phyloP scores from a whole-genome alignment of 1,140 invertebrate species.

The Drosophila tsacasi region DNA sequence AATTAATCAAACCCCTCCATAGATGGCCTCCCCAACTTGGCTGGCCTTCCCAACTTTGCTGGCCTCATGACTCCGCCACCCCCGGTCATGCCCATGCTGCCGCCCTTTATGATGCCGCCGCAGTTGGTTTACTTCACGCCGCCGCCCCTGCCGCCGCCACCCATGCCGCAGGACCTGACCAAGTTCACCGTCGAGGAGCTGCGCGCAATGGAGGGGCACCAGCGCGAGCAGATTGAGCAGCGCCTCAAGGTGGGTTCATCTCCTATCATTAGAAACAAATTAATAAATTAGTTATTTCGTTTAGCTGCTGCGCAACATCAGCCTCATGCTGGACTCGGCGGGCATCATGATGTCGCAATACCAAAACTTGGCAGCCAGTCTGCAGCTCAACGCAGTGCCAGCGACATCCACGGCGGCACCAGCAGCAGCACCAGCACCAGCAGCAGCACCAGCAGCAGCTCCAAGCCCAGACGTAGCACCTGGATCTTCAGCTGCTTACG shows the following conservation, averaged over 20 bases:
- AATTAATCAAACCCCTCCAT: neutral
- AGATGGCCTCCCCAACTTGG: slow-evolving; percentile 59
- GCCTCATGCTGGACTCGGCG: slow-evolving; percentile 94
- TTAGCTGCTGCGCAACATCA: slow-evolving; percentile 91
- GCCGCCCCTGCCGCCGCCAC: slow-evolving; percentile 89
- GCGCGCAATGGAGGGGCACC: slow-evolving; percentile 93
- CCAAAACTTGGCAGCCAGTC: slow-evolving; percentile 87
- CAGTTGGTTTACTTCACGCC: slow-evolving; percentile 87
- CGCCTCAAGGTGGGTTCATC: slow-evolving; percentile 88
- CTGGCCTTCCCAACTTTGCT: slow-evolving; percentile 49
- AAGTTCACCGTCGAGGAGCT: slow-evolving; percentile 94
- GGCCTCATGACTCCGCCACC: slow-evolving; percentile 45
- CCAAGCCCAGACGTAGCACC: neutral
- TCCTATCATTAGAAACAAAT: neutral
- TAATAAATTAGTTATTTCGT: neutral
- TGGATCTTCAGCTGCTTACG: slow-evolving; percentile 35
- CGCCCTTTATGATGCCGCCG: slow-evolving; percentile 86
- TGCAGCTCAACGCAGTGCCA: slow-evolving; percentile 41
- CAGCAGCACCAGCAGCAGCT: neutral
- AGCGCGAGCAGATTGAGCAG: slow-evolving; percentile 94
- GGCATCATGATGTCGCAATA: slow-evolving; percentile 96
- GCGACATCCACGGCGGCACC: slow-evolving; percentile 12
- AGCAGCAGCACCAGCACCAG: neutral
- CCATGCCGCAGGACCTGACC: slow-evolving; percentile 91
- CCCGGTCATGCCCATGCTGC: slow-evolving; percentile 64